Evolutionary conservation across 1,140 invertebrate genomes (phyloP).

Genomic region (Drosophila arawakana): DNA sequence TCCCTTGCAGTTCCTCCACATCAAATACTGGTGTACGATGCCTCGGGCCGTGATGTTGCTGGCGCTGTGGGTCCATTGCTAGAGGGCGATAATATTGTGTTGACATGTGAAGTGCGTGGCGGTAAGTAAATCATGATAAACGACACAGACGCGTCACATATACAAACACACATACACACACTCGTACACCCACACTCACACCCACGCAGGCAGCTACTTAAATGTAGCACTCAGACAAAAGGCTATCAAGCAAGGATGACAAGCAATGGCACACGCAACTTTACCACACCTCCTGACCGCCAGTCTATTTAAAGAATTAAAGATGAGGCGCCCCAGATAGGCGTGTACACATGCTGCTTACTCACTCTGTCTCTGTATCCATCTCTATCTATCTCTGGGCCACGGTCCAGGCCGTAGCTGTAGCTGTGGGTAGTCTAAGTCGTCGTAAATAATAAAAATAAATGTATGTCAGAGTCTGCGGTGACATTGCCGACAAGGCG

Average conservation of each 20-base stretch:
- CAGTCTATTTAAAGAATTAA: constrained; percentile 83
- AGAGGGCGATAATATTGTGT: constrained; percentile 91
- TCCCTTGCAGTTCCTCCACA: constrained; percentile 92
- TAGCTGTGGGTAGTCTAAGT: constrained; percentile 53
- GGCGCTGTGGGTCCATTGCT: constrained; percentile 92
- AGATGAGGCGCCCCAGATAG: constrained; percentile 72
- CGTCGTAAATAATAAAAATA: constrained; percentile 83
- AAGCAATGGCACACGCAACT: constrained; percentile 68
- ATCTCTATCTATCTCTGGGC: constrained; percentile 9
- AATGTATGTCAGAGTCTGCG: constrained; percentile 82
- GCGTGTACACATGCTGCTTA: constrained; percentile 35
- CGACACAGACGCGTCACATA: constrained; percentile 65
- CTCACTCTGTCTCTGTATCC: too few species aligned
- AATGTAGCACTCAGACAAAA: constrained; percentile 81
- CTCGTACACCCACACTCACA: constrained; percentile 34
- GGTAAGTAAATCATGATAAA: constrained; percentile 88
- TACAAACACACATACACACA: constrained; percentile 35
- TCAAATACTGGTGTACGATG: constrained; percentile 93
- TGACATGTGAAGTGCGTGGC: constrained; percentile 95
- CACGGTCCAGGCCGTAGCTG: constrained; percentile 11
- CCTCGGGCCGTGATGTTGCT: constrained; percentile 90
- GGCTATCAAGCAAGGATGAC: constrained; percentile 71
- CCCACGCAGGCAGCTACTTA: constrained; percentile 64
- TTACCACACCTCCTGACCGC: constrained; percentile 50
- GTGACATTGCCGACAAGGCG: constrained; percentile 56